Evolutionary conservation across 2,888 invertebrate genomes (phyloP), one percentile per base, ranked within the genome.

Genomic region (Microplitis manilae): DNA sequence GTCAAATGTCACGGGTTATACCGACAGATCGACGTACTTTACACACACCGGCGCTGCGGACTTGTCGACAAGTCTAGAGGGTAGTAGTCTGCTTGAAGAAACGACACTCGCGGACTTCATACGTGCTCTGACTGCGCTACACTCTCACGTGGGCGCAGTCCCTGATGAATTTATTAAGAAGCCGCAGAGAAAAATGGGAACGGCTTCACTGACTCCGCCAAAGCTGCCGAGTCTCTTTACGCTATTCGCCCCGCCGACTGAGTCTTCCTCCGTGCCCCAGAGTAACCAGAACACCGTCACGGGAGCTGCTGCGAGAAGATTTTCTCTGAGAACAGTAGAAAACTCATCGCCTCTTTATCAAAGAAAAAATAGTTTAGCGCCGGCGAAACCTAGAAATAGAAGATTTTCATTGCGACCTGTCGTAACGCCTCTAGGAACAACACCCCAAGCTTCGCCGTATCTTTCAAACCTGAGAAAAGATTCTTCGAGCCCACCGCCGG

Each of bases 51-150:
- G 86, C 1, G 83, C 83, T 1, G 77, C 81, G 6, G 61, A 77
- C 77, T 69, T 83, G 50, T 77, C 82, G 2, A 75, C 79, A 68
- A 83, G 83, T 4, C 79, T 84, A 13, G 92, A 93, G 83, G 91
- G 93, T 6, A 92, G 92, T 15, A 92, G 92, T 84, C 92, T 96
- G 9, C 90, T 96, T 75, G 96, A 96, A 88, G 94, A 95, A 84
- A 96, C 96, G 0, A 95, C 96, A 30, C 92, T 96, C 13, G 96
- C 96, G 0, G 96, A 96, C 90, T 92, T 96, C 74, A 92, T 96
- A 39, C 91, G 96, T 76, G 96, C 95, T 0, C 90, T 96, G 69
- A 94, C 95, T 68, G 93, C 94, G n/a, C 91, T 96, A 40, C 93
- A 93, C 81, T 90, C 92, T 0, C 89, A 91, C 70, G 91, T 91